Evolutionary conservation across 2,113 vertebrate genomes (phyloP).

Genomic region (Nycticryphes semicollaris): DNA sequence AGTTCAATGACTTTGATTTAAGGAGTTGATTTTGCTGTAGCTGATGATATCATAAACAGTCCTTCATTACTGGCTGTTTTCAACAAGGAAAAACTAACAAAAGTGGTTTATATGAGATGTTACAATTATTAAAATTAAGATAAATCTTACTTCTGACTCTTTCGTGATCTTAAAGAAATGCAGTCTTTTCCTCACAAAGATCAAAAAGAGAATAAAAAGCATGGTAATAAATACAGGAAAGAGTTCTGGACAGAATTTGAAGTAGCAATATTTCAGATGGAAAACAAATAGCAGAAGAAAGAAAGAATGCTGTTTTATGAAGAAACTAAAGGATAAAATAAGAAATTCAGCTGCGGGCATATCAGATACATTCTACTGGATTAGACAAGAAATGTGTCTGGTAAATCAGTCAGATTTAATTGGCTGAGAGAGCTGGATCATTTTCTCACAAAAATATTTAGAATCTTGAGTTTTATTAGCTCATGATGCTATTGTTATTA

Average conservation of each 20-base stretch:
- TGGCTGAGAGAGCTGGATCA: not conserved
- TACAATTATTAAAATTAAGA: not conserved
- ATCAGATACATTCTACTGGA: not conserved
- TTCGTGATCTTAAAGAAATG: not conserved
- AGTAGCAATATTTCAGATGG: not conserved
- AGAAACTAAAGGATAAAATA: not conserved
- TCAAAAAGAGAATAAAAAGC: not conserved
- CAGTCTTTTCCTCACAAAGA: not conserved
- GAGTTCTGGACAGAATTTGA: not conserved
- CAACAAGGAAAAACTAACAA: not conserved
- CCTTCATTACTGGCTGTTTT: not conserved
- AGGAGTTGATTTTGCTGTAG: not conserved
- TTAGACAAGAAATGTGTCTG: not conserved
- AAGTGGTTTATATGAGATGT: not conserved
- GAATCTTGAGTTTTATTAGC: not conserved
- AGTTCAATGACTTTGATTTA: not conserved
- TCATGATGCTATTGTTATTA: not conserved
- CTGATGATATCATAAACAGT: not conserved
- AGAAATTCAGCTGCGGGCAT: not conserved
- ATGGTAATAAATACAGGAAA: not conserved
- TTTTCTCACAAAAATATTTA: not conserved
- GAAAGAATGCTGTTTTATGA: rapidly evolving
- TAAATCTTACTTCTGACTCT: not conserved
- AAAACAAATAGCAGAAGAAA: not conserved
- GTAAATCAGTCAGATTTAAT: not conserved